Evolutionary conservation across 2,113 vertebrate genomes (phyloP).

Genomic region (Hippocampus comes): DNA sequence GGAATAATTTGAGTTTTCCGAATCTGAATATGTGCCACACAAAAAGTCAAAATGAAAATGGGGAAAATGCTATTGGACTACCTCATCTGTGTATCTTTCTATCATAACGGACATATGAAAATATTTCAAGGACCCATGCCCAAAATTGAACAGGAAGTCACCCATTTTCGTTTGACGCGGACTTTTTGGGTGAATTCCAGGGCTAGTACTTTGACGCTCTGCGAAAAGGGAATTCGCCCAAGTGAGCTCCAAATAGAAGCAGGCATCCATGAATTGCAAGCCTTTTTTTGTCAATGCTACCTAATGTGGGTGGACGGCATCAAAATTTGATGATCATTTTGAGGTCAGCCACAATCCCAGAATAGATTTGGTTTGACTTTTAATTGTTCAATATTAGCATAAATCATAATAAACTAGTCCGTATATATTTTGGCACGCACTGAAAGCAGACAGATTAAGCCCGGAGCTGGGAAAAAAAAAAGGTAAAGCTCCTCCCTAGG

Average conservation of each 20-base stretch:
- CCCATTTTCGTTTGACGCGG: background rate
- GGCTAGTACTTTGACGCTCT: background rate
- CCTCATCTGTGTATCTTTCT: too few species aligned
- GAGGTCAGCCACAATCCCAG: background rate
- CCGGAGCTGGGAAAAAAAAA: conserved; percentile 18
- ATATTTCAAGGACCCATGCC: background rate
- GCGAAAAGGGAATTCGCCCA: background rate
- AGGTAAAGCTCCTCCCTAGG: conserved; percentile 25
- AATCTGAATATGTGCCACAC: too few species aligned
- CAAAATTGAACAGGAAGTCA: background rate
- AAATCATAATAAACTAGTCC: background rate
- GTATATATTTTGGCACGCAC: background rate
- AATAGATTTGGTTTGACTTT: background rate
- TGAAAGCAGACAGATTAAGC: conserved; percentile 9
- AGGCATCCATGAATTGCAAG: background rate
- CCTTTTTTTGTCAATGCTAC: background rate
- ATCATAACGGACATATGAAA: too few species aligned
- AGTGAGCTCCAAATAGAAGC: background rate
- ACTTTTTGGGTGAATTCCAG: too few species aligned
- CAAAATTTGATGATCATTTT: background rate
- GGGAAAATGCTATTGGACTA: too few species aligned
- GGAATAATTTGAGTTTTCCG: too few species aligned
- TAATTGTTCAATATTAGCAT: background rate
- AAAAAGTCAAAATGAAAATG: too few species aligned
- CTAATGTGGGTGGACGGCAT: background rate